Evolutionary conservation across 2,888 invertebrate genomes (phyloP).

Genomic region (Crepidodera aurea): DNA sequence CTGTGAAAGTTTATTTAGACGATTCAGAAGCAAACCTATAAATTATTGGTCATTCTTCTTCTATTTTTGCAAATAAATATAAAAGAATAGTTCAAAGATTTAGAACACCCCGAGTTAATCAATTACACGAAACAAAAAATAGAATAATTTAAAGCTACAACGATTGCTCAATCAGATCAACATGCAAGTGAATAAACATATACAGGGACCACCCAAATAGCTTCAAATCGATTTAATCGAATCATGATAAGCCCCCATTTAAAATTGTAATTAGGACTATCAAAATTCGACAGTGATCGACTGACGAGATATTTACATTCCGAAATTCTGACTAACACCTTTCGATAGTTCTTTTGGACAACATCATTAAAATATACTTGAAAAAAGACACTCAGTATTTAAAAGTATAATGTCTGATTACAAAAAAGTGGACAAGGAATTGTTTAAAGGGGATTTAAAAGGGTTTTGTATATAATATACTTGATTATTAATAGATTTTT

Average conservation of each 20-base stretch:
- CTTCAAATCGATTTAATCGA: slow-evolving; percentile 15
- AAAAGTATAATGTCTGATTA: background rate
- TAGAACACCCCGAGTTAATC: too few species aligned
- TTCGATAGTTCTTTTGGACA: background rate
- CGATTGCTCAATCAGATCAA: slow-evolving; percentile 11
- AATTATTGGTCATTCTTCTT: too few species aligned
- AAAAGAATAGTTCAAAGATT: too few species aligned
- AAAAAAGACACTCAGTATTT: slow-evolving; percentile 1
- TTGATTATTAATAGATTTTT: too few species aligned
- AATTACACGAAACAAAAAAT: background rate
- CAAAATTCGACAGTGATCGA: slow-evolving; percentile 20
- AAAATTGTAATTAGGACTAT: slow-evolving; percentile 39
- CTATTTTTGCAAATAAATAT: too few species aligned
- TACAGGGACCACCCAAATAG: slow-evolving; percentile 21
- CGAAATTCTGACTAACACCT: slow-evolving; percentile 17
- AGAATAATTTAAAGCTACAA: background rate
- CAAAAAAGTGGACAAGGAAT: background rate
- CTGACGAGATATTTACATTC: slow-evolving; percentile 23
- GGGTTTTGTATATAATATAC: background rate
- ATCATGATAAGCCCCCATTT: slow-evolving; percentile 30
- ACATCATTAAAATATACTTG: slow-evolving; percentile 17
- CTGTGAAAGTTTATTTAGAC: too few species aligned
- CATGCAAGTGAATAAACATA: slow-evolving; percentile 1
- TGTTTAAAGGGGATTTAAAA: background rate
- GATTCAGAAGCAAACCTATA: too few species aligned